Conservation (phyloP, 2,113 vertebrate genomes). For the Bubo blakistoni region DNA sequence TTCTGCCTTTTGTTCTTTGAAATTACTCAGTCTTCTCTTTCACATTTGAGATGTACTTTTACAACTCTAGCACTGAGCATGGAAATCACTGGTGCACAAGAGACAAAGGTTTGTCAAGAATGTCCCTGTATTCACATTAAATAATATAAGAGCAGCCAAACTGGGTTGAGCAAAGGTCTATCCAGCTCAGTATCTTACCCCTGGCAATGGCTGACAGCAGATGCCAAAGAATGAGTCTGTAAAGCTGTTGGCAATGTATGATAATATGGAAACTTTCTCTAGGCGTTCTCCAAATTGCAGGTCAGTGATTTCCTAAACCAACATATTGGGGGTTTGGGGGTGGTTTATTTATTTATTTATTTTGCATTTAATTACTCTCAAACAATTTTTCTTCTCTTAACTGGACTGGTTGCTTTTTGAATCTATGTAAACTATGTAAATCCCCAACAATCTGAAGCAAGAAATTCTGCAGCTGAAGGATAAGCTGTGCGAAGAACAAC, state of each 20-base stretch:
- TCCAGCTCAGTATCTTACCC: not conserved
- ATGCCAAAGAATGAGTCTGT: not conserved
- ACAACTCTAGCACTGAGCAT: not conserved
- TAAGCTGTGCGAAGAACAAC: not conserved
- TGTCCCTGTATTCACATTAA: not conserved
- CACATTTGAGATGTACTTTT: not conserved
- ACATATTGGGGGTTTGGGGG: rapidly evolving
- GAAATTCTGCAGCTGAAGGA: not conserved
- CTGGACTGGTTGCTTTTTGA: not conserved
- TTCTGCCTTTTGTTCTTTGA: not conserved
- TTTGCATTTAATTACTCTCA: not conserved
- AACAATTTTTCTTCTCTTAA: not conserved
- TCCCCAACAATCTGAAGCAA: not conserved
- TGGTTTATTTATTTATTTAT: not conserved
- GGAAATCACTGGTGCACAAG: not conserved
- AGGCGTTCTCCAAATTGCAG: not conserved
- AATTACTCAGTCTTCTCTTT: not conserved
- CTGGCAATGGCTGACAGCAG: not conserved
- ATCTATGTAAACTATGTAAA: not conserved
- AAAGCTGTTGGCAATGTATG: not conserved
- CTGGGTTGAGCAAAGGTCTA: not conserved
- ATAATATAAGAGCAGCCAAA: not conserved
- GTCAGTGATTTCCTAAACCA: not conserved
- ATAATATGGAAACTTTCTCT: not conserved
- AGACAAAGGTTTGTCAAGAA: not conserved